Conservation (phyloP, 1,140 invertebrate species). For the Formica exsecta region DNA sequence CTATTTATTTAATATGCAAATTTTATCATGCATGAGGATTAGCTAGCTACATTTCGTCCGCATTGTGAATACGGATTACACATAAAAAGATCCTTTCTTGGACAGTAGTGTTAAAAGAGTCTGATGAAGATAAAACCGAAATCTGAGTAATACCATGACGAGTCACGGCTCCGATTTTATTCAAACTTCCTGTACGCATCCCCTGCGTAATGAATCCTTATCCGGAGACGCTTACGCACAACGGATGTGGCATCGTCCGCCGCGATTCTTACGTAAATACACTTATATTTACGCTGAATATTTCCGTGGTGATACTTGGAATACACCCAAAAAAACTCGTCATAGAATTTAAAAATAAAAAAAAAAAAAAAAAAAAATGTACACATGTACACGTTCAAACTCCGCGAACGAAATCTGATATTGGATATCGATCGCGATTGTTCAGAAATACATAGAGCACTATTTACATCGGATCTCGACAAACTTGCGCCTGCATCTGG, state of each 20-base stretch:
- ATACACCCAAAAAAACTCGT: not conserved
- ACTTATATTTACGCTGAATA: constrained; percentile 17
- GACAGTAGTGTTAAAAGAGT: constrained; percentile 12
- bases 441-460: not conserved
- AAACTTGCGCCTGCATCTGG: constrained; percentile 23
- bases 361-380: too few species aligned
- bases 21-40: constrained; percentile 26
- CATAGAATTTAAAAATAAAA: constrained; percentile 9
- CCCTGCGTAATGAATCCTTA: constrained; percentile 52
- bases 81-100: not conserved
- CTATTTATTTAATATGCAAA: constrained; percentile 31
- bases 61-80: not conserved
- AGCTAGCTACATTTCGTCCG: constrained; percentile 15
- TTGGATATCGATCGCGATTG: not conserved
- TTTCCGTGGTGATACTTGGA: not conserved
- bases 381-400: not conserved
- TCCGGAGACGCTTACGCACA: constrained; percentile 62
- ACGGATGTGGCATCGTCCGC: constrained; percentile 61
- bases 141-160: constrained; percentile 52
- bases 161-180: constrained; percentile 64
- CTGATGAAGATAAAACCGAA: constrained; percentile 59
- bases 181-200: constrained; percentile 50
- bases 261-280: constrained; percentile 51
- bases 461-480: not conserved
- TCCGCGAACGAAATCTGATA: too few species aligned